Evolutionary conservation across 2,888 invertebrate species (phyloP).

Genomic region (Latheticus oryzae): DNA sequence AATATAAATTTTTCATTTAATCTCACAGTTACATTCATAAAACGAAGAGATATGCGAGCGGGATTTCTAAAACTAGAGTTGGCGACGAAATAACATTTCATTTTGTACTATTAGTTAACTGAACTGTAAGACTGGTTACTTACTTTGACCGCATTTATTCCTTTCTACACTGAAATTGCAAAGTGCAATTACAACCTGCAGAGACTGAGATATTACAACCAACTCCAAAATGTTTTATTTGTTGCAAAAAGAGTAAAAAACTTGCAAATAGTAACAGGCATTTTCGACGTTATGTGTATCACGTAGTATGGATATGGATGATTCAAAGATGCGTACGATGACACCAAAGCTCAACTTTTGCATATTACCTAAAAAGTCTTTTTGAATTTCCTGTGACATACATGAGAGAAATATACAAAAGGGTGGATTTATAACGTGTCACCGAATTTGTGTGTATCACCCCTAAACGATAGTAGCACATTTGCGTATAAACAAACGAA

Average conservation of each 20-base stretch:
- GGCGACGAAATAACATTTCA: too few species aligned
- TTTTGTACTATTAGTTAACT: too few species aligned
- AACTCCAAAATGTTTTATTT: conserved; percentile 23
- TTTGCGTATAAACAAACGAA: conserved; percentile 39
- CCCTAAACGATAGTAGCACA: conserved; percentile 32
- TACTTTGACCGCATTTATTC: too few species aligned
- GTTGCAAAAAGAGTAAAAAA: conserved; percentile 16
- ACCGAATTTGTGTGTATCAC: conserved; percentile 20
- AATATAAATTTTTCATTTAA: too few species aligned
- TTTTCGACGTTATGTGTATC: conserved; percentile 24
- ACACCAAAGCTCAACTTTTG: neutral
- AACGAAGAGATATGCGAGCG: too few species aligned
- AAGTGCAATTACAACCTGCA: too few species aligned
- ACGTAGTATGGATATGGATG: conserved; percentile 29
- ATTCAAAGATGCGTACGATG: conserved; percentile 3
- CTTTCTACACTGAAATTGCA: too few species aligned
- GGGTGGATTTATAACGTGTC: conserved; percentile 31
- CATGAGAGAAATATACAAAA: conserved; percentile 10
- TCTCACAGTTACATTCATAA: too few species aligned
- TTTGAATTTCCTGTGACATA: conserved; percentile 7
- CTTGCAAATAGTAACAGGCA: too few species aligned
- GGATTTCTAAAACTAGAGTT: too few species aligned
- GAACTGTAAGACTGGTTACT: too few species aligned
- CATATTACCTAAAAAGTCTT: neutral
- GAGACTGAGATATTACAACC: too few species aligned